phyloP scores from a whole-genome alignment of 2,888 invertebrate species.

The Drosophila atroscutellata region DNA sequence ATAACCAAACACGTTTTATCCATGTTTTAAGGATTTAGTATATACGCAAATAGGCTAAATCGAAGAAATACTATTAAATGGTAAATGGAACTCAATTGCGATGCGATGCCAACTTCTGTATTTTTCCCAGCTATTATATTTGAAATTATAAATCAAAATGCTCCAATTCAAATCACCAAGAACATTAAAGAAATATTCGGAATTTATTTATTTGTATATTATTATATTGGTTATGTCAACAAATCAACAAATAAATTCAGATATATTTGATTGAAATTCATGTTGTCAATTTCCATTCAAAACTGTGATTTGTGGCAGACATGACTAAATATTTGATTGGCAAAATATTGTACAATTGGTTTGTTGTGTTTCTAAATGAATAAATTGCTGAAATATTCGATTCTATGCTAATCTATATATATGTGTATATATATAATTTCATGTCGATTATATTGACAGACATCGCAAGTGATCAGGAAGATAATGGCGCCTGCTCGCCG shows the following conservation, averaged over 20 bases:
- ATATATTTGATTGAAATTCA: not conserved
- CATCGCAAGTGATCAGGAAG: conserved; percentile 83
- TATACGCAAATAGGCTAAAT: not conserved
- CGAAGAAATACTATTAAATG: not conserved
- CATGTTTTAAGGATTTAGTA: not conserved
- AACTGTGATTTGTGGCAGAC: not conserved
- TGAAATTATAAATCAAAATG: no score
- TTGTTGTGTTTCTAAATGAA: not conserved
- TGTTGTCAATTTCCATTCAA: not conserved
- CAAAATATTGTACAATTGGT: not conserved
- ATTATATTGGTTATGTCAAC: not conserved
- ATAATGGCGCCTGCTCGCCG: conserved; percentile 84
- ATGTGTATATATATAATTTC: not conserved
- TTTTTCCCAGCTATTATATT: not conserved
- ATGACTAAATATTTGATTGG: not conserved
- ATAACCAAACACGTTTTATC: no score
- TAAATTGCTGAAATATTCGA: not conserved
- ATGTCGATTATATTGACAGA: conserved; percentile 66
- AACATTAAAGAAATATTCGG: not conserved
- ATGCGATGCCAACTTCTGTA: not conserved
- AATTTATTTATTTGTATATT: not conserved
- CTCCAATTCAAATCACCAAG: not conserved
- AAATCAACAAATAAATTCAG: not conserved
- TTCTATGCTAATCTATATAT: not conserved
- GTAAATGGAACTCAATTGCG: not conserved